phyloP scores from a whole-genome alignment of 2,797 vertebrate species.

The Megaceryle alcyon region DNA sequence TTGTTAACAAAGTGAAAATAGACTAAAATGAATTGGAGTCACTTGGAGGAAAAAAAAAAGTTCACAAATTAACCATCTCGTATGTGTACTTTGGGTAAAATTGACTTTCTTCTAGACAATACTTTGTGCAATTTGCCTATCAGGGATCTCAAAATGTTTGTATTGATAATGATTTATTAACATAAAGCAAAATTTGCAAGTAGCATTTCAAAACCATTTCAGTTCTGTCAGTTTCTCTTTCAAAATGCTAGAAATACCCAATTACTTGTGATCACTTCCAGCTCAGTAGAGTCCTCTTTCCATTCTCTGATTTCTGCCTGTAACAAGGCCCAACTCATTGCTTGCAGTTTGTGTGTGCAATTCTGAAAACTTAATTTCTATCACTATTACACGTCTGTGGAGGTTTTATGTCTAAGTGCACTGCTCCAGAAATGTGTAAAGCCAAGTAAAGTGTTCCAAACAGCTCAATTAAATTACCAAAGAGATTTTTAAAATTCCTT shows the following conservation, averaged over 20 bases:
- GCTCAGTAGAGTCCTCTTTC: neutral
- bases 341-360: neutral
- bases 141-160: neutral
- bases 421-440: neutral
- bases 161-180: neutral
- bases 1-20: neutral
- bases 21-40: neutral
- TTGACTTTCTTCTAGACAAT: neutral
- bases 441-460: neutral
- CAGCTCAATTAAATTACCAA: conserved; percentile 10
- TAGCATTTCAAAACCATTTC: neutral
- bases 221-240: neutral
- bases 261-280: neutral
- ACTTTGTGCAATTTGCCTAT: neutral
- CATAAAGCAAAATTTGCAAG: neutral
- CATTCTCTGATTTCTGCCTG: neutral
- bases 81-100: neutral
- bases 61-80: neutral
- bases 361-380: neutral
- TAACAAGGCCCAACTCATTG: neutral
- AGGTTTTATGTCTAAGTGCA: neutral
- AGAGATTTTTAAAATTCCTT: conserved; percentile 41
- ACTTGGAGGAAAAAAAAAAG: accelerated
- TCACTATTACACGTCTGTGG: neutral
- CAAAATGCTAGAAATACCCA: neutral